phyloP scores from a whole-genome alignment of 1,140 invertebrate genomes.

The Choristoneura fumiferana region DNA sequence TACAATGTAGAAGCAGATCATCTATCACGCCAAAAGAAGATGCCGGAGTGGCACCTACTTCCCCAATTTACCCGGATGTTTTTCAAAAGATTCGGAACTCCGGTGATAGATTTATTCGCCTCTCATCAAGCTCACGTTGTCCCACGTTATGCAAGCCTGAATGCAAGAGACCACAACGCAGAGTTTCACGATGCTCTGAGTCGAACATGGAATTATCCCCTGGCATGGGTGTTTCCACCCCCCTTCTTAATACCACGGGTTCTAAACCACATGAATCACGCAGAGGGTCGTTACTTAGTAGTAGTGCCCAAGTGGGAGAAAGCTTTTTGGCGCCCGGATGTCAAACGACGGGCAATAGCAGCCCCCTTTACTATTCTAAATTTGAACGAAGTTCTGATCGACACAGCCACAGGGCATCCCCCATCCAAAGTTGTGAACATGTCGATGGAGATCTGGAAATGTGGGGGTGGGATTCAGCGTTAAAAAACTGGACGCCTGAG shows the following conservation, averaged over 20 bases:
- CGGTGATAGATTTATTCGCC: slow-evolving; percentile 54
- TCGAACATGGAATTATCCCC: slow-evolving; percentile 39
- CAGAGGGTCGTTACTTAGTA: slow-evolving; percentile 7
- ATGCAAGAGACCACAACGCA: slow-evolving; percentile 35
- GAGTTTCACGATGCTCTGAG: slow-evolving; percentile 42
- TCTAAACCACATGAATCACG: slow-evolving; percentile 20
- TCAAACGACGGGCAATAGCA: too few species aligned
- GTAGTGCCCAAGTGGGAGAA: too few species aligned
- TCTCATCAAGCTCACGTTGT: slow-evolving; percentile 40
- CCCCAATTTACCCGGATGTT: too few species aligned
- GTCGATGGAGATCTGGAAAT: slow-evolving; percentile 14
- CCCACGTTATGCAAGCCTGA: slow-evolving; percentile 39
- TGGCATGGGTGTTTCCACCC: slow-evolving; percentile 56
- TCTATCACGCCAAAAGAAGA: too few species aligned
- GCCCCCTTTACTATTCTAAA: too few species aligned
- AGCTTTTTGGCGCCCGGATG: too few species aligned
- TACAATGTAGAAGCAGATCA: too few species aligned
- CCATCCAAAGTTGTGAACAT: too few species aligned
- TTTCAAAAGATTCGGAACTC: too few species aligned
- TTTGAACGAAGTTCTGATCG: too few species aligned
- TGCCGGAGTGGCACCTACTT: too few species aligned
- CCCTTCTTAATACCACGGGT: slow-evolving; percentile 34
- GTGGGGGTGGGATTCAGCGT: slow-evolving; percentile 19
- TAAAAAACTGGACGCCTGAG: slow-evolving; percentile 18
- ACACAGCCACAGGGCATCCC: too few species aligned